Percentiles rank a stretch among this genome's conserved stretches.
Evolutionary conservation across 2,113 vertebrate species (phyloP).

Genomic region (Callionymus lyra): DNA sequence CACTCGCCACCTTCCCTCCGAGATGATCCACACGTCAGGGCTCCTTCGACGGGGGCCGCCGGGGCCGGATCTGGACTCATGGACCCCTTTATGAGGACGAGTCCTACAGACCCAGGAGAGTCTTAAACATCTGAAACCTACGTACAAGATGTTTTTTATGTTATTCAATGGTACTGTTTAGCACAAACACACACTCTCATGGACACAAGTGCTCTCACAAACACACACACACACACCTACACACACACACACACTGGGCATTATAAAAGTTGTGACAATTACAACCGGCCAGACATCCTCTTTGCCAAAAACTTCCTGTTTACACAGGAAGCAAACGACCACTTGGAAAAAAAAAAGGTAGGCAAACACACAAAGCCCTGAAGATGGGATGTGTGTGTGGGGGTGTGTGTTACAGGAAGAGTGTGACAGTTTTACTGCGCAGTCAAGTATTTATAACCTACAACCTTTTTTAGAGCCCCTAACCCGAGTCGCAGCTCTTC

Average conservation of each 20-base stretch:
- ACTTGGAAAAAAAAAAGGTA: conserved; percentile 5
- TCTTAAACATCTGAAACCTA: too few species aligned
- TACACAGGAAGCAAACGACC: conserved; percentile 32
- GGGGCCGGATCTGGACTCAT: too few species aligned
- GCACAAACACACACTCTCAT: neutral
- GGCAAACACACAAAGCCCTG: neutral
- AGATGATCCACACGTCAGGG: neutral
- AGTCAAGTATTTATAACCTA: conserved; percentile 61
- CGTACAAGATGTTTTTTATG: too few species aligned
- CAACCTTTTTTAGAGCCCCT: conserved; percentile 47
- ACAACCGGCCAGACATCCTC: neutral
- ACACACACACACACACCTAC: neutral
- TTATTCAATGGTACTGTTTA: too few species aligned
- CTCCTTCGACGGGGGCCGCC: too few species aligned
- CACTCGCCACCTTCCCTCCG: conserved; percentile 2
- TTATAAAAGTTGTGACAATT: neutral
- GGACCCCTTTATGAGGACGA: too few species aligned
- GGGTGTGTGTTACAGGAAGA: conserved; percentile 45
- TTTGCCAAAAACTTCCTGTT: conserved; percentile 42
- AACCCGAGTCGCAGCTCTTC: conserved; percentile 19
- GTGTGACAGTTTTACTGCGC: conserved; percentile 54
- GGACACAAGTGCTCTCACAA: neutral
- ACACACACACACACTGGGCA: neutral
- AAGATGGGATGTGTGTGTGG: conserved; percentile 1
- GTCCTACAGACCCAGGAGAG: too few species aligned